These are phyloP conservation scores for Odontothrips loti DNA, from an alignment of 2,888 invertebrate genomes.

Conservation along the genomic window DNA sequence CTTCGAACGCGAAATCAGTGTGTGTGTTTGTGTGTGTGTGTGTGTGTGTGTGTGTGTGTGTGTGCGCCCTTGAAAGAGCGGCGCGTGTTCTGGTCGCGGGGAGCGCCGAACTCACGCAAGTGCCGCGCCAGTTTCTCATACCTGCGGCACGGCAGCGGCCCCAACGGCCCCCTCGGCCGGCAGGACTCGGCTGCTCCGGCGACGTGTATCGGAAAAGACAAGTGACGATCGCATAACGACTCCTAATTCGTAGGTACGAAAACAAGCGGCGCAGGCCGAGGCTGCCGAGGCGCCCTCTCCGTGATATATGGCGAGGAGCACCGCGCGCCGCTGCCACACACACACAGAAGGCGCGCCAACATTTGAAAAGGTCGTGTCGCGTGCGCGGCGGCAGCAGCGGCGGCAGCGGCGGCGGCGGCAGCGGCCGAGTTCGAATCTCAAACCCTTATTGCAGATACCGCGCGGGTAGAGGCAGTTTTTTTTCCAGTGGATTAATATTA, in stretches of 20 bases:
- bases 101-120: no score
- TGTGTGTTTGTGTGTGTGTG: no score
- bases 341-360: neutral
- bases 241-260: constrained; percentile 26
- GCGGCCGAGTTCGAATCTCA: neutral
- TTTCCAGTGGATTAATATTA: no score
- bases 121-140: no score
- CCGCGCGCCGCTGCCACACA: neutral
- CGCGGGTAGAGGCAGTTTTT: no score
- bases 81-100: no score
- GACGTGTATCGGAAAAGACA: constrained; percentile 11
- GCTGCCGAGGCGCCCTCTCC: neutral
- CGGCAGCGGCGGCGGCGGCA: neutral
- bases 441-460: no score
- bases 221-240: constrained; percentile 26
- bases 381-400: neutral
- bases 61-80: no score
- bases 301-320: neutral
- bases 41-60: no score
- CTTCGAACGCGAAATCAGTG: no score
- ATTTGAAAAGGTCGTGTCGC: neutral
- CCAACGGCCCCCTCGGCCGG: no score
- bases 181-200: neutral
- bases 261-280: neutral
- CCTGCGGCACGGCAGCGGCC: neutral